Conservation (phyloP, 2,113 vertebrate species). For the Chaetops frenatus region DNA sequence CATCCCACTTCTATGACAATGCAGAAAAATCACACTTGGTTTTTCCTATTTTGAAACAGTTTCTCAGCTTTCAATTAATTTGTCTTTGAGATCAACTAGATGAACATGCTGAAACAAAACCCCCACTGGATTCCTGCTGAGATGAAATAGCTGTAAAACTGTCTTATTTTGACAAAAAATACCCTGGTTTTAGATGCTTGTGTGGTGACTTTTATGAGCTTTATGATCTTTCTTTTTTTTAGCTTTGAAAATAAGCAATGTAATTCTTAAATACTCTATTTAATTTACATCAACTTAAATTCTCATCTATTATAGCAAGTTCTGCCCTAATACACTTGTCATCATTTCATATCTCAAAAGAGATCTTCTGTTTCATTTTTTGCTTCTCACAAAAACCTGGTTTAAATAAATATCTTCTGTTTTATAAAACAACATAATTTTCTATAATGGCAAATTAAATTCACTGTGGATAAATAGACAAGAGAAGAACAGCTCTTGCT, state of each 20-base stretch:
- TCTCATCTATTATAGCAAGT: background rate
- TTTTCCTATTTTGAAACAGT: background rate
- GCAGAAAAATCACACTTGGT: background rate
- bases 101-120: background rate
- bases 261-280: background rate
- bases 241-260: background rate
- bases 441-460: background rate
- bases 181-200: background rate
- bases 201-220: background rate
- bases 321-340: background rate
- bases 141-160: slow-evolving; percentile 7
- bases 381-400: background rate
- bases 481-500: background rate
- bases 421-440: background rate
- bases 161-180: background rate
- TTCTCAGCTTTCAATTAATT: slow-evolving; percentile 24
- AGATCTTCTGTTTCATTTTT: background rate
- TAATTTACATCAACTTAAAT: background rate
- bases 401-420: background rate
- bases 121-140: background rate
- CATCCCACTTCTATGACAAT: background rate
- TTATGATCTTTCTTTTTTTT: background rate
- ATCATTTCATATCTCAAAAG: background rate
- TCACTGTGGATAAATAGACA: background rate
- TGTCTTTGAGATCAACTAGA: background rate